These are phyloP conservation scores for Zaprionus taronus DNA, from an alignment of 1,140 invertebrate species.

Conservation along the genomic window DNA sequence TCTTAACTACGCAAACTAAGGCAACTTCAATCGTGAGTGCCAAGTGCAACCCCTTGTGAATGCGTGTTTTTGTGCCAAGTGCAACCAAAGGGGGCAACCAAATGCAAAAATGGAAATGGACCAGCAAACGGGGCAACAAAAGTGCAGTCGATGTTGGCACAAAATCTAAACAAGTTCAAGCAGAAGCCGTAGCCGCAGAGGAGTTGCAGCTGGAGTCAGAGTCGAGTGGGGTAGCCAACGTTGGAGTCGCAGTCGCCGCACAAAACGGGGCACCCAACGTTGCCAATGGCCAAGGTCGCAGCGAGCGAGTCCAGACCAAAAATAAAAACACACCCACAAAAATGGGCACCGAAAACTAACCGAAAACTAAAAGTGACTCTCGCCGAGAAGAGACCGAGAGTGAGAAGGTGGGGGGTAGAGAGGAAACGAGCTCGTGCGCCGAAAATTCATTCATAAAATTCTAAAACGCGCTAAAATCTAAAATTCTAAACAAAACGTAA, in stretches of 20 bases:
- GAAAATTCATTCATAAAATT: conserved; percentile 83
- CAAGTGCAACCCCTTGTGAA: conserved; percentile 7
- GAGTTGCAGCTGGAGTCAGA: conserved; percentile 3
- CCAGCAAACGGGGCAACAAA: conserved; percentile 39
- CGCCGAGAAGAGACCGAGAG: background rate
- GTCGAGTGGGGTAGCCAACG: background rate
- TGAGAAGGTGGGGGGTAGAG: background rate
- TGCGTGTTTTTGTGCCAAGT: conserved; percentile 66
- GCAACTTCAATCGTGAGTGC: conserved; percentile 27
- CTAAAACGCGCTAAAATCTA: conserved; percentile 83
- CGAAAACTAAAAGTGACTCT: conserved; percentile 78
- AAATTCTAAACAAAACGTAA: conserved; percentile 76
- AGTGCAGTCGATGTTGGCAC: conserved; percentile 57
- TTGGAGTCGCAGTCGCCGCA: conserved; percentile 5
- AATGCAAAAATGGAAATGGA: conserved; percentile 55
- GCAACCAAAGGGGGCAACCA: conserved; percentile 27
- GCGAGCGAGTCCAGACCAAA: conserved; percentile 31
- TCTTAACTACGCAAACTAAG: background rate
- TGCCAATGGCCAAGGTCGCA: conserved; percentile 63
- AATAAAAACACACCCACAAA: conserved; percentile 39
- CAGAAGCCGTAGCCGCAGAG: conserved; percentile 4
- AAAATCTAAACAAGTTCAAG: conserved; percentile 74
- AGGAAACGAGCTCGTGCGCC: conserved; percentile 44
- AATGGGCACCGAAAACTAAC: conserved; percentile 76
- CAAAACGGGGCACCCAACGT: background rate